These are phyloP conservation scores for Corythoichthys intestinalis DNA, from an alignment of 2,113 vertebrate species.

Conservation along the genomic window DNA sequence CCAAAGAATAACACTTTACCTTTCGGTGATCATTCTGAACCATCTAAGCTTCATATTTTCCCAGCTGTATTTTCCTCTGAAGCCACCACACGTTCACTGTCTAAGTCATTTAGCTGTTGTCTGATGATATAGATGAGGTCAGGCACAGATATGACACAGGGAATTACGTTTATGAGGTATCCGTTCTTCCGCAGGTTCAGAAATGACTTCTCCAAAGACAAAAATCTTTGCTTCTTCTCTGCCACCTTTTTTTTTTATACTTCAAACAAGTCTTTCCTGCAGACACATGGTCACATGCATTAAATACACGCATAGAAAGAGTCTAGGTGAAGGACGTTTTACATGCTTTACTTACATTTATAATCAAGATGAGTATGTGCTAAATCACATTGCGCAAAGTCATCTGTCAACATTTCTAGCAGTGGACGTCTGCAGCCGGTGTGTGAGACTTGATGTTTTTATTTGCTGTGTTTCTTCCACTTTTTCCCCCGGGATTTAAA, in stretches of 20 bases:
- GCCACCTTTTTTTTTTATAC: slow-evolving; percentile 15
- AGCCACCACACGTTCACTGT: not conserved
- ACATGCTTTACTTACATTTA: slow-evolving; percentile 3
- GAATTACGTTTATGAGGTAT: slow-evolving; percentile 12
- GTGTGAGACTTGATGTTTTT: slow-evolving; percentile 32
- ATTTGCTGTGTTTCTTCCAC: slow-evolving; percentile 50
- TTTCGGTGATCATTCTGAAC: not conserved
- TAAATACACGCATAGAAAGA: not conserved
- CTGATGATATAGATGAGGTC: slow-evolving; percentile 34
- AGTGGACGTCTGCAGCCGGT: slow-evolving; percentile 25
- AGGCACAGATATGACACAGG: slow-evolving; percentile 17
- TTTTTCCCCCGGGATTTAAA: slow-evolving; percentile 29
- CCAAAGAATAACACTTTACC: not conserved
- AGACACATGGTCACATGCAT: slow-evolving; percentile 12
- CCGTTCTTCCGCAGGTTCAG: slow-evolving; percentile 10
- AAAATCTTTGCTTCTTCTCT: slow-evolving; percentile 23
- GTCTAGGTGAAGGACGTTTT: slow-evolving; percentile 13
- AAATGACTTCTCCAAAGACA: slow-evolving; percentile 49
- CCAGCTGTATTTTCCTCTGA: not conserved
- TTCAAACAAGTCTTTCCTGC: not conserved
- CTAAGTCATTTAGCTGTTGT: slow-evolving; percentile 11
- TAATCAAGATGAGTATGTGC: not conserved
- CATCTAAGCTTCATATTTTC: not conserved
- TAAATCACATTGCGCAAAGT: slow-evolving; percentile 24
- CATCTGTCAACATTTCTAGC: slow-evolving; percentile 37